A percentile compares a stretch with the other conserved stretches of the same genome.
Evolutionary conservation across 1,140 invertebrate genomes (phyloP).

Genomic region (Centruroides sculpturatus): DNA sequence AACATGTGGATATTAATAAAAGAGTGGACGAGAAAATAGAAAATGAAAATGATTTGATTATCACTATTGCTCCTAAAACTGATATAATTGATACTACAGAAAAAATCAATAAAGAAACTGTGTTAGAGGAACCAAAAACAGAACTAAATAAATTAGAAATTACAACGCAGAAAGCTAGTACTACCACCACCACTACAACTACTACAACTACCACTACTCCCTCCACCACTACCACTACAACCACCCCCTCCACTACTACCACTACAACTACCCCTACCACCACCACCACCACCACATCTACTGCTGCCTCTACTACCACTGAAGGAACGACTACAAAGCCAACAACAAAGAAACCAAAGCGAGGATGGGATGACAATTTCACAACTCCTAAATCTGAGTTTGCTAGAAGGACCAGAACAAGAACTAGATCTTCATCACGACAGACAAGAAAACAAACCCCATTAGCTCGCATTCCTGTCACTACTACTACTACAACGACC

Average conservation of each 20-base stretch:
- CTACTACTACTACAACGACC: neutral
- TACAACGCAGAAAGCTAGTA: neutral
- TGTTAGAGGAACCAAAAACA: neutral
- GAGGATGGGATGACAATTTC: neutral
- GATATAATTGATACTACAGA: too few species aligned
- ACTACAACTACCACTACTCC: neutral
- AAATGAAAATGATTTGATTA: too few species aligned
- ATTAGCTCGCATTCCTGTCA: neutral
- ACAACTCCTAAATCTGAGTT: neutral
- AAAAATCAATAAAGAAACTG: neutral
- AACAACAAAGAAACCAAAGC: neutral
- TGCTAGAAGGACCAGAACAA: slow-evolving; percentile 2
- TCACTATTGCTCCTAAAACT: too few species aligned
- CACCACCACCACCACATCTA: neutral
- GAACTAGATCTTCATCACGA: neutral
- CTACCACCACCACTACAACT: neutral
- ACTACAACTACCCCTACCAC: neutral
- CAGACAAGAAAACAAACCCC: neutral
- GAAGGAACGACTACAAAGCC: neutral
- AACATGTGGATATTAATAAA: too few species aligned
- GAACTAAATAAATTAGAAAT: neutral
- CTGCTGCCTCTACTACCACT: neutral
- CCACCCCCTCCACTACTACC: neutral
- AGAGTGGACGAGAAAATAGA: too few species aligned
- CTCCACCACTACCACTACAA: neutral